Conservation (phyloP, 2,888 invertebrate species). For the Corbicula japonica region DNA sequence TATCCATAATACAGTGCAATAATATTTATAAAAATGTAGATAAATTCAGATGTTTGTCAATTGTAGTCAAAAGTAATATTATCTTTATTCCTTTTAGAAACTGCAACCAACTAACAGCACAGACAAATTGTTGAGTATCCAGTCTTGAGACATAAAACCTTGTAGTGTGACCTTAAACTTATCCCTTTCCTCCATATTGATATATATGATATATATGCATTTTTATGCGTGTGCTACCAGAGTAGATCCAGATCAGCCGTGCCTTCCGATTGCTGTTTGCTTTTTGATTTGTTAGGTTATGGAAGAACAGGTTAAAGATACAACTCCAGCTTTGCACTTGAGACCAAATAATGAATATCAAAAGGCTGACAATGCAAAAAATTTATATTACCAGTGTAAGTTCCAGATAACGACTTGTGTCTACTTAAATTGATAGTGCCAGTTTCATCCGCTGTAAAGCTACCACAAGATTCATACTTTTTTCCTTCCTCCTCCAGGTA, state of each 20-base stretch:
- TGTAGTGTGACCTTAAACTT: too few species aligned
- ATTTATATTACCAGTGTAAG: conserved; percentile 62
- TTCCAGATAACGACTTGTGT: conserved; percentile 56
- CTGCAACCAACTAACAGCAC: not conserved
- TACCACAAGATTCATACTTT: conserved; percentile 57
- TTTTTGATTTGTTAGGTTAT: too few species aligned
- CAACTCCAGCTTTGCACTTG: too few species aligned
- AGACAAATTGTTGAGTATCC: not conserved
- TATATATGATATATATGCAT: too few species aligned
- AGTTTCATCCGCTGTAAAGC: conserved; percentile 54
- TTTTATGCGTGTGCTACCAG: too few species aligned
- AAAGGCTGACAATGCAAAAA: too few species aligned
- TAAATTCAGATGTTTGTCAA: not conserved
- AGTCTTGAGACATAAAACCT: too few species aligned
- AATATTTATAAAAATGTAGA: not conserved
- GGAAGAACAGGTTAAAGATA: too few species aligned
- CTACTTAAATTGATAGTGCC: conserved; percentile 57
- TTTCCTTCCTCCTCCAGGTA: conserved; percentile 50
- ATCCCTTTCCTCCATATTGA: too few species aligned
- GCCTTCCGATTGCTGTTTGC: too few species aligned
- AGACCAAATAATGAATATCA: too few species aligned
- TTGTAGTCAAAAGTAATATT: not conserved
- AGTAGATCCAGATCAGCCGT: too few species aligned
- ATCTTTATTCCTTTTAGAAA: not conserved
- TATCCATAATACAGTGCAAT: not conserved